Evolutionary conservation across 2,113 vertebrate genomes (phyloP), one percentile per base, ranked within the genome.

Genomic region (Eulemur rufifrons): DNA sequence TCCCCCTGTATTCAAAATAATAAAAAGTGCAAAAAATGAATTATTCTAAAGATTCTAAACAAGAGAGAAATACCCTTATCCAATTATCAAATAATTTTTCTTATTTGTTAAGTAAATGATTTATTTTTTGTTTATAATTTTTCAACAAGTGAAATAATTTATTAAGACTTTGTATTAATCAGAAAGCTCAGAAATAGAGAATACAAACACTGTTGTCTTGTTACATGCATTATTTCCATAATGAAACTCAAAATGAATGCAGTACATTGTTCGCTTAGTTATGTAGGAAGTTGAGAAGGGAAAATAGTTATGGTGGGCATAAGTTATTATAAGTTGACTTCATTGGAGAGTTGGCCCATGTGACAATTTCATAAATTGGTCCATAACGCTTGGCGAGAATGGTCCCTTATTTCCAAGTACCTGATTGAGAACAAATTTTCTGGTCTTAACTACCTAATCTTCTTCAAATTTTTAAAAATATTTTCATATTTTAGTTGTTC

Each of bases 91-190:
- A 59, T 64, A 56, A 29, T 93, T 92, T 97, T 20, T 82, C 39
- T 45, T 5, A 25, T 92, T 97, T 97, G 15, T 84, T 94, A 74
- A 76, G 54, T 85, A 96, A 91, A 76, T 92, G 8, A 88, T 50
- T 88, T 42, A 77, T 63, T 61, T 61, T 27, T 61, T 61, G 25
- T 32, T 37, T 95, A 63, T 80, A 56, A 76, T 76, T 81, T 97
- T 91, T 95, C 64, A 85, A 27, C 5, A 76, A 66, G 4, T 42
- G 21, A 94, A 91, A 90, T 86, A 56, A 97, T 76, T 77, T 50
- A 45, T 69, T 91, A 86, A 29, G 34, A 20, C 27, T 93, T 68
- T 74, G 61, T 66, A 76, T 69, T n/a, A 74, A 45, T 76, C 87
- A 85, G 34, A 95, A 89, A 91, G 13, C 27, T 87, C 6, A 76